phyloP scores from a whole-genome alignment of 2,113 vertebrate species.

The Otocyon megalotis region DNA sequence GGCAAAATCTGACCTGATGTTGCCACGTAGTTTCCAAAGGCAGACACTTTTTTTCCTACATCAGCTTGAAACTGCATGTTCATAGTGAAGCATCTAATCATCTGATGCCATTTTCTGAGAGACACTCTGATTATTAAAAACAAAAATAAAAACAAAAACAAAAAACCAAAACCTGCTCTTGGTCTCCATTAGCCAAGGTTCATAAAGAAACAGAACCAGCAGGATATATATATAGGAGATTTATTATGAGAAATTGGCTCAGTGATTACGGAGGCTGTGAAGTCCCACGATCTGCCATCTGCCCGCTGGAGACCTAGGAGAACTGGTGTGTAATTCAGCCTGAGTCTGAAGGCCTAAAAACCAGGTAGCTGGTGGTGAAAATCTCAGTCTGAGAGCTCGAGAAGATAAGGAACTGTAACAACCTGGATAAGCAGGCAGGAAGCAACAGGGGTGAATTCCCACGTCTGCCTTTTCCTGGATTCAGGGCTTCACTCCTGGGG shows the following conservation, averaged over 20 bases:
- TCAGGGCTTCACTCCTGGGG: too few species aligned
- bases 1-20: not conserved
- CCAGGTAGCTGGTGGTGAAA: not conserved
- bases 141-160: not conserved
- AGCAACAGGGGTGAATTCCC: too few species aligned
- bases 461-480: accelerated
- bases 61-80: not conserved
- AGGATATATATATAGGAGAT: not conserved
- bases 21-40: not conserved
- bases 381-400: not conserved
- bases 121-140: not conserved
- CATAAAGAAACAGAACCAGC: not conserved
- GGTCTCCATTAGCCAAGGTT: not conserved
- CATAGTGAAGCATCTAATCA: not conserved
- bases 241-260: not conserved
- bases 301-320: not conserved
- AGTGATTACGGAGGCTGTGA: not conserved
- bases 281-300: not conserved
- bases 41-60: not conserved
- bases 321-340: not conserved
- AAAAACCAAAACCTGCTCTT: not conserved
- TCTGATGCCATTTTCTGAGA: not conserved
- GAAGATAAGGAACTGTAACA: not conserved
- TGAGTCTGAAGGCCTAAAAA: not conserved
- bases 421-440: too few species aligned